Evolutionary conservation across 2,797 vertebrate genomes (phyloP).

Genomic region (Lepus oiostolus): DNA sequence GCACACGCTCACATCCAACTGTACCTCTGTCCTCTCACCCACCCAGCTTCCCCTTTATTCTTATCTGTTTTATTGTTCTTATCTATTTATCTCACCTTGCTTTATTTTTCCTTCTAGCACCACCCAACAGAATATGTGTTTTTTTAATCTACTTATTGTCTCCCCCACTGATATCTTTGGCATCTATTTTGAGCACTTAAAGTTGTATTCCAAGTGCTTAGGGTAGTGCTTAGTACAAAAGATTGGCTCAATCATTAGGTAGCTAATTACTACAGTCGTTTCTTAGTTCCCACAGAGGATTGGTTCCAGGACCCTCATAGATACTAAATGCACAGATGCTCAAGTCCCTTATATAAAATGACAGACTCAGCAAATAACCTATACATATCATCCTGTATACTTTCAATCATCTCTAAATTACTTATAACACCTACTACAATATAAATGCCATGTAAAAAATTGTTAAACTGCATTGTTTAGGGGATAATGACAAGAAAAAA

Average conservation of each 20-base stretch:
- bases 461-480: too few species aligned
- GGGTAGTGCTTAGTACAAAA: not conserved
- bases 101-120: slow-evolving; percentile 11
- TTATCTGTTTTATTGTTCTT: not conserved
- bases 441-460: too few species aligned
- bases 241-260: not conserved
- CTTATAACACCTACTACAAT: too few species aligned
- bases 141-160: not conserved
- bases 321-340: too few species aligned
- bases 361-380: too few species aligned
- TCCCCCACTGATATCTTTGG: not conserved
- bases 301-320: too few species aligned
- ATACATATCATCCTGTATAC: too few species aligned
- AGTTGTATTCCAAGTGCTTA: not conserved
- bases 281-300: too few species aligned
- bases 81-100: not conserved
- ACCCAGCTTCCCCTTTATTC: not conserved
- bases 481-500: too few species aligned
- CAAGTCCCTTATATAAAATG: too few species aligned
- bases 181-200: slow-evolving; percentile 13
- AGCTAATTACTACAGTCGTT: not conserved
- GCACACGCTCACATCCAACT: not conserved
- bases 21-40: not conserved
- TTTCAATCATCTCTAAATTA: too few species aligned
- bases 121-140: not conserved